phyloP scores from a whole-genome alignment of 1,140 invertebrate genomes.

The Drosophila ogumai region DNA sequence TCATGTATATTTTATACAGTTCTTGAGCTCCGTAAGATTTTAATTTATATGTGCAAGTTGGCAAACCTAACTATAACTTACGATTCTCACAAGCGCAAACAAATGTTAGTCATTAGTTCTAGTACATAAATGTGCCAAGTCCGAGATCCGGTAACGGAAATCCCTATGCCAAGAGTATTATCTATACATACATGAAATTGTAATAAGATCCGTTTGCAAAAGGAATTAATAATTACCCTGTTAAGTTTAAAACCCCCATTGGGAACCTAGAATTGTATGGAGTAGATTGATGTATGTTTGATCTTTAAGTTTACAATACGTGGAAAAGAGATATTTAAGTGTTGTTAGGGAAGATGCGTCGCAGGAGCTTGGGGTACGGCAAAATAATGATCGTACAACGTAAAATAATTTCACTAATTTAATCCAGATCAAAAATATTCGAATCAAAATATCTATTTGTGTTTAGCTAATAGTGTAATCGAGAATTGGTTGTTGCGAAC shows the following conservation, averaged over 20 bases:
- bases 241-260: constrained; percentile 66
- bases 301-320: constrained; percentile 37
- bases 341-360: constrained; percentile 48
- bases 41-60: constrained; percentile 62
- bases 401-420: constrained; percentile 74
- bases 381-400: constrained; percentile 24
- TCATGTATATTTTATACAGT: constrained; percentile 62
- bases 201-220: constrained; percentile 21
- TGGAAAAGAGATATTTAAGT: constrained; percentile 52
- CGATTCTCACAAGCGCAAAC: constrained; percentile 30
- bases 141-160: constrained; percentile 8
- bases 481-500: constrained; percentile 57
- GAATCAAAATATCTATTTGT: constrained; percentile 65
- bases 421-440: constrained; percentile 71
- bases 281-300: constrained; percentile 24
- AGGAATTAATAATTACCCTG: constrained; percentile 53
- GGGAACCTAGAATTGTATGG: constrained; percentile 15
- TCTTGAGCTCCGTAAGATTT: constrained; percentile 49
- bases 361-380: constrained; percentile 14
- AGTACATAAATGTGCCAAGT: constrained; percentile 74
- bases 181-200: constrained; percentile 15
- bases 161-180: constrained; percentile 29
- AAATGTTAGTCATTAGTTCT: constrained; percentile 70
- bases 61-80: constrained; percentile 22
- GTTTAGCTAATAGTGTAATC: constrained; percentile 50